Evolutionary conservation across 2,797 vertebrate genomes (phyloP).

Genomic region (Epinephelus malabaricus): DNA sequence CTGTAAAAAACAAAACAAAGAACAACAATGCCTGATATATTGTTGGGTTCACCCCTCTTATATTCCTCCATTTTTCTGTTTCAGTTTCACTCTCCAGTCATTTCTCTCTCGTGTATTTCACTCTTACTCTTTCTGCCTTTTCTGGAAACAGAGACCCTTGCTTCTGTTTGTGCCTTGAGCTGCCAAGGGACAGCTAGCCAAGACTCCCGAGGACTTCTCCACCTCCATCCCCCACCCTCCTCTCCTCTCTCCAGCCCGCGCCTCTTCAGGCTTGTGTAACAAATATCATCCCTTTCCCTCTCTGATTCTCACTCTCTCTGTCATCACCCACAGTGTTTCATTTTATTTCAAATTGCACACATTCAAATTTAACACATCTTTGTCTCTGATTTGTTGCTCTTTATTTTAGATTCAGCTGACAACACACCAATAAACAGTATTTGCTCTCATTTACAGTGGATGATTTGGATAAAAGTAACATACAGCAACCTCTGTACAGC

Average conservation of each 20-base stretch:
- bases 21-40: background rate
- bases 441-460: background rate
- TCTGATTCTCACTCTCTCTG: background rate
- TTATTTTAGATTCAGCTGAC: background rate
- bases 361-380: background rate
- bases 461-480: background rate
- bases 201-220: constrained; percentile 51
- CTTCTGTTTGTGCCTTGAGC: constrained; percentile 32
- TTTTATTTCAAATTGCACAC: constrained; percentile 6
- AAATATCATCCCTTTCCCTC: constrained; percentile 26
- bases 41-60: background rate
- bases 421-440: background rate
- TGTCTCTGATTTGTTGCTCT: background rate
- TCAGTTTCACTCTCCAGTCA: background rate
- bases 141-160: constrained; percentile 36
- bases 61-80: background rate
- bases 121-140: constrained; percentile 27
- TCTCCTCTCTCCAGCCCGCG: constrained; percentile 8
- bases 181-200: constrained; percentile 55
- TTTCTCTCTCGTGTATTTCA: constrained; percentile 1
- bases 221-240: constrained; percentile 34
- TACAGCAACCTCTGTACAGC: constrained; percentile 1
- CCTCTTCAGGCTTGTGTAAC: constrained; percentile 5
- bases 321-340: background rate
- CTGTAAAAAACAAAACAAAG: background rate